Conservation (phyloP, 2,113 vertebrate species). For the Mohoua ochrocephala region DNA sequence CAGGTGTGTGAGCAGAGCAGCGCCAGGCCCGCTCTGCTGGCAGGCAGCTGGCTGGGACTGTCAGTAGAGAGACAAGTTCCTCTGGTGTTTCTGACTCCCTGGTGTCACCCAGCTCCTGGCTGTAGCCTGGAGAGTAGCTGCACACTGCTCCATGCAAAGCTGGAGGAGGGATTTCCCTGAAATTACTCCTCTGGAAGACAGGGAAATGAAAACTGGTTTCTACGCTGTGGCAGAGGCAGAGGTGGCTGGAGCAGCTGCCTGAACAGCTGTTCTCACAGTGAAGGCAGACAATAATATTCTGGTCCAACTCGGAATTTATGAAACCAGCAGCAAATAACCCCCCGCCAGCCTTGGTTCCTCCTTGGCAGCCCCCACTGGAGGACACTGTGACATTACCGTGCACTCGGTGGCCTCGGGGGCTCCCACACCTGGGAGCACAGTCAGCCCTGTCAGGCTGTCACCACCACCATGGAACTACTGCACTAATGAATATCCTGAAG, state of each 20-base stretch:
- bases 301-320: background rate
- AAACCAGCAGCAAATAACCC: background rate
- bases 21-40: background rate
- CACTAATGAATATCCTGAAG: background rate
- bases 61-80: background rate
- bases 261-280: background rate
- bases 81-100: background rate
- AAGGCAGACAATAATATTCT: background rate
- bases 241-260: background rate
- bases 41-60: background rate
- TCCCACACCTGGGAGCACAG: background rate
- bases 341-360: background rate
- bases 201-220: background rate
- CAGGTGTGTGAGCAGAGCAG: background rate
- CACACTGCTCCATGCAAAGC: background rate
- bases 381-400: background rate
- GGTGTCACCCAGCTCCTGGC: background rate
- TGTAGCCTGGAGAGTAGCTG: background rate
- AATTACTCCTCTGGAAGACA: background rate
- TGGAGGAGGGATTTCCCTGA: background rate
- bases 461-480: background rate
- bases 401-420: background rate
- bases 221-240: background rate
- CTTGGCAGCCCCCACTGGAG: background rate
- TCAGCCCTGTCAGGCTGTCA: background rate